Base-by-base conservation (phyloP, 2,797 vertebrate genomes). In the Discoglossus pictus region DNA sequence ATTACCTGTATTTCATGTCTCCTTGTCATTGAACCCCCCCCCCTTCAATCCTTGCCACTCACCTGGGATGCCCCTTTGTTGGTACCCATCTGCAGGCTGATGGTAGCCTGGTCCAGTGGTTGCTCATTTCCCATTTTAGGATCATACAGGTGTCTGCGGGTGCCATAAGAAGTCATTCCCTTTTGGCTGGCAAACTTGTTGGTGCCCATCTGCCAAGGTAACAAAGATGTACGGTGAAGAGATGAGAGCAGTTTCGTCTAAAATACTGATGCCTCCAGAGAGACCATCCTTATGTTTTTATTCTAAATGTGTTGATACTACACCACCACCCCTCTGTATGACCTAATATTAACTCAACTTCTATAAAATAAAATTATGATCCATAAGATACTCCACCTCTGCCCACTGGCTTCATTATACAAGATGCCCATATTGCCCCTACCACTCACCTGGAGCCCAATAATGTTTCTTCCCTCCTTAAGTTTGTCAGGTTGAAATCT, bases 31-130 rank as follows among this genome's bases (percentile, higher is more conserved):
- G 8, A 23, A 3, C 17, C 1, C 42, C 15, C 11, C 8, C 4
- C 10, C 50, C 27, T 11, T 31, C 0, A 2, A 1, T 1, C 39
- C 6, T 4, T 23, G 11, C 17, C 21, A 24, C 82, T 73, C 72
- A 97, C 96, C 93, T 98, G 95, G 77, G 89, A 96, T 76, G 95
- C 95, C 5, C 94, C 93, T 74, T 98, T 98, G 84, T 98, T 98
- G 78, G 94, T 98, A 71, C 96, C 96, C 96, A 98, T 98, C 82
- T 98, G 95, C 48, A 97, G 86, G 78, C 94, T 96, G 81, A 98
- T 98, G 11, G 94, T 97, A 1, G 93, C 91, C 64, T 96, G 93
- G 85, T 98, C 96, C 77, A 94, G 4, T 1, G 94, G 96, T 65
- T 85, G 91, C 11, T 97, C 94, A 8, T 92, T 92, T 54, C 87